Evolutionary conservation across 2,797 vertebrate genomes (phyloP).

Genomic region (Sebastes goodei): DNA sequence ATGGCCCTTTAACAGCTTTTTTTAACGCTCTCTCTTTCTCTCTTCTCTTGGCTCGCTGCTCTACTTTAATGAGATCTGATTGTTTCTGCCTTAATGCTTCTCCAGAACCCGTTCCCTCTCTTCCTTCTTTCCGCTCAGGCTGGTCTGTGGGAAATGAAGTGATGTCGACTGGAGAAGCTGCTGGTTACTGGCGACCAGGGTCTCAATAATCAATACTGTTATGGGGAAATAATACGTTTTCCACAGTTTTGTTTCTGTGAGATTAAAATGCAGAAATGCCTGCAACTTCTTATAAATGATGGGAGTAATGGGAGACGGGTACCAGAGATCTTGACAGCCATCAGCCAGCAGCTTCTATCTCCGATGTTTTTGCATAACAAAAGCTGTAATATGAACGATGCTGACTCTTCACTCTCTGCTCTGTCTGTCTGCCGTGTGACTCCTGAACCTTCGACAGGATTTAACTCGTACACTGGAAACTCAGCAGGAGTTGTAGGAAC

Average conservation of each 20-base stretch:
- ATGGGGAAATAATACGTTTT: neutral
- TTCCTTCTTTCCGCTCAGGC: constrained; percentile 59
- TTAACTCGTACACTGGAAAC: constrained; percentile 92
- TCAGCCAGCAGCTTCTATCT: constrained; percentile 58
- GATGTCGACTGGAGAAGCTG: constrained; percentile 55
- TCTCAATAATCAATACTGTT: neutral
- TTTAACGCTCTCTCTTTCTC: constrained; percentile 18
- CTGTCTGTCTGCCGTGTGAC: constrained; percentile 44
- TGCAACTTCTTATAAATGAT: too few species aligned
- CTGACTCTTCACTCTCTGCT: constrained; percentile 45
- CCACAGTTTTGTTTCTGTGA: fast-evolving
- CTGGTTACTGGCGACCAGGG: constrained; percentile 31
- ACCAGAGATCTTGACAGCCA: neutral
- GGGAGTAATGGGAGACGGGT: neutral
- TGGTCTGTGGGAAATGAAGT: constrained; percentile 70
- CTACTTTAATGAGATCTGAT: constrained; percentile 8
- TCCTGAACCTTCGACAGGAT: constrained; percentile 82
- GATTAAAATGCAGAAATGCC: neutral
- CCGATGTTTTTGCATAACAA: neutral
- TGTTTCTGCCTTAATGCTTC: constrained; percentile 52
- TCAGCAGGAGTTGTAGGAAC: constrained; percentile 86
- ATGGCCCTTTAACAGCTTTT: constrained; percentile 51
- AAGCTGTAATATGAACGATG: neutral
- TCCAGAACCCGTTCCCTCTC: constrained; percentile 21
- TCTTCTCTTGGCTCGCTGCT: constrained; percentile 38